A percentile compares a stretch with the other conserved stretches of the same genome.
These are phyloP conservation scores for Oreochromis tanganicae DNA, from an alignment of 2,113 vertebrate species.

Conservation along the genomic window DNA sequence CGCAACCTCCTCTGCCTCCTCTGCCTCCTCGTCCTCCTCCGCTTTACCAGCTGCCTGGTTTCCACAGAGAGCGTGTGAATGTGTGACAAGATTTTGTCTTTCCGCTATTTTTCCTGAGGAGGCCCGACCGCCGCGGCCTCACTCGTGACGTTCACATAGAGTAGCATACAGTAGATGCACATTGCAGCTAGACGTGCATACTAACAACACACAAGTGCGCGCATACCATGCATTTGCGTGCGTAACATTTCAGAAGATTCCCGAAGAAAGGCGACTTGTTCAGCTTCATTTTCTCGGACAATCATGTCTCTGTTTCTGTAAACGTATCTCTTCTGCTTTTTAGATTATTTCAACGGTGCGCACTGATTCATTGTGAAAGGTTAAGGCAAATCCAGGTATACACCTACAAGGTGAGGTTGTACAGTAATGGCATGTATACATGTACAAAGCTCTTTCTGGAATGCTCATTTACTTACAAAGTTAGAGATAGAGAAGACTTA, in stretches of 20 bases:
- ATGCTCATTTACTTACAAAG: not conserved
- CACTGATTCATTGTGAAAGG: not conserved
- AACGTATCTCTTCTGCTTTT: slow-evolving; percentile 42
- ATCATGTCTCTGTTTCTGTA: slow-evolving; percentile 34
- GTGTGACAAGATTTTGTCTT: slow-evolving; percentile 43
- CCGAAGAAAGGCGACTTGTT: not conserved
- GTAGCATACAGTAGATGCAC: slow-evolving; percentile 19
- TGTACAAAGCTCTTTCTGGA: slow-evolving; percentile 36
- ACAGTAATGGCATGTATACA: slow-evolving; percentile 20
- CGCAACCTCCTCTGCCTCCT: slow-evolving; percentile 19
- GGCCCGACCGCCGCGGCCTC: slow-evolving; percentile 15
- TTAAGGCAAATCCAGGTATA: slow-evolving; percentile 22
- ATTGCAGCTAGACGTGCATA: slow-evolving; percentile 2
- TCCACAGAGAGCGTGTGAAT: slow-evolving; percentile 31
- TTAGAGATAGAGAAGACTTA: not conserved
- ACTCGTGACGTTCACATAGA: not conserved
- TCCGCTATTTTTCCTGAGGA: slow-evolving; percentile 3
- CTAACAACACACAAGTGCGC: not conserved
- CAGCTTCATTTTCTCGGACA: slow-evolving; percentile 10
- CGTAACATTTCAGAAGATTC: not conserved
- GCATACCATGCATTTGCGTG: not conserved
- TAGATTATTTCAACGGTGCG: slow-evolving; percentile 16
- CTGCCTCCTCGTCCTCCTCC: slow-evolving; percentile 38
- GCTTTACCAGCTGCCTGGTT: slow-evolving; percentile 43
- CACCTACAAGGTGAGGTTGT: not conserved